These are phyloP conservation scores for Darevskia nairensis DNA, from an alignment of 2,797 vertebrate genomes.

Conservation along the genomic window DNA sequence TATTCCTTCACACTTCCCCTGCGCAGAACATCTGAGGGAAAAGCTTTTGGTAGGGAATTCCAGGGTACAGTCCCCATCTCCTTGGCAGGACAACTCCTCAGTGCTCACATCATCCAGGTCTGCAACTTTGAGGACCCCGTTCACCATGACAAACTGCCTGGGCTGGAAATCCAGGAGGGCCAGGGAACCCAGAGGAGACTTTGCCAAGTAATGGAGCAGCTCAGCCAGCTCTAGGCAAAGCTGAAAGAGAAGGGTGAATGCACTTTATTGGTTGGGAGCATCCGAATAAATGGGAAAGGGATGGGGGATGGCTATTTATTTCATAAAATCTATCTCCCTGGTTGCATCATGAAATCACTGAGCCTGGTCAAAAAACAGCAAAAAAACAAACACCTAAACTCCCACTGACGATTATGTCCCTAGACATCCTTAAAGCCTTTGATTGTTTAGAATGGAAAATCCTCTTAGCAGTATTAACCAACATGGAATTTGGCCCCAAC, in stretches of 20 bases:
- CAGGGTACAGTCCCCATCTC: slow-evolving; percentile 84
- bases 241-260: slow-evolving; percentile 75
- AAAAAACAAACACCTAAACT: too few species aligned
- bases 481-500: too few species aligned
- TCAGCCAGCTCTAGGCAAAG: slow-evolving; percentile 89
- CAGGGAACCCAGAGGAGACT: slow-evolving; percentile 90
- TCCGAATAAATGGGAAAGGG: not conserved
- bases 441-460: too few species aligned
- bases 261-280: slow-evolving; percentile 42
- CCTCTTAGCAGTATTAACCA: too few species aligned
- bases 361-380: too few species aligned
- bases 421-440: too few species aligned
- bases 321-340: too few species aligned
- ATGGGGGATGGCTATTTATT: too few species aligned
- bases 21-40: slow-evolving; percentile 78
- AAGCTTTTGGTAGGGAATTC: slow-evolving; percentile 89
- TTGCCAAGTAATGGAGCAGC: slow-evolving; percentile 89
- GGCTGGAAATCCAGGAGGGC: slow-evolving; percentile 93
- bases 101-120: slow-evolving; percentile 90
- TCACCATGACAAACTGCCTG: slow-evolving; percentile 90
- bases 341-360: too few species aligned
- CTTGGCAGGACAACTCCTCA: slow-evolving; percentile 79
- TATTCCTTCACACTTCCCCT: slow-evolving; percentile 82
- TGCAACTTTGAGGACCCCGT: slow-evolving; percentile 89
- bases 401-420: too few species aligned